These are phyloP conservation scores for Rhagium mordax DNA, from an alignment of 2,888 invertebrate species.

Conservation along the genomic window DNA sequence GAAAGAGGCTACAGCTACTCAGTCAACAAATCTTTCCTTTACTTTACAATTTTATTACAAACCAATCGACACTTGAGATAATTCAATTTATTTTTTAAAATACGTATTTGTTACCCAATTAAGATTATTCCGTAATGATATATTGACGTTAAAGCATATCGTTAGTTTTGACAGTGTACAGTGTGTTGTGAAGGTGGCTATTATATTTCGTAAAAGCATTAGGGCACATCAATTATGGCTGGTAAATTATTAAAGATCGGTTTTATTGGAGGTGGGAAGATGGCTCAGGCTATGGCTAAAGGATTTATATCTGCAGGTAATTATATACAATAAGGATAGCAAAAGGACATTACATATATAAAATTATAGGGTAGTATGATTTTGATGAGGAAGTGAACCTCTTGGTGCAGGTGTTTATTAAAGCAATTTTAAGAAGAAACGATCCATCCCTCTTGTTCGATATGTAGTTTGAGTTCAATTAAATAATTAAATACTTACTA, in stretches of 20 bases:
- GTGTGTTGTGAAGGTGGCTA: slow-evolving; percentile 7
- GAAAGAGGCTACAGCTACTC: not conserved
- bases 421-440: too few relatives aligned
- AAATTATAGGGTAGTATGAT: too few relatives aligned
- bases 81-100: not conserved
- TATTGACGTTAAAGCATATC: not conserved
- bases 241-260: slow-evolving; percentile 82
- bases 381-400: too few relatives aligned
- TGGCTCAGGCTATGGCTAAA: slow-evolving; percentile 93
- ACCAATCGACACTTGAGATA: not conserved
- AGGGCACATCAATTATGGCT: slow-evolving; percentile 56
- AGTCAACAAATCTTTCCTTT: too few relatives aligned
- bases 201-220: not conserved
- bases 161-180: slow-evolving; percentile 3
- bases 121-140: slow-evolving; percentile 5
- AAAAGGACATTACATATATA: not conserved
- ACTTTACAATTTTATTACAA: not conserved
- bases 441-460: too few relatives aligned
- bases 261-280: slow-evolving; percentile 92
- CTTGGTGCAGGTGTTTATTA: too few relatives aligned
- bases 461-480: too few relatives aligned
- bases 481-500: too few relatives aligned
- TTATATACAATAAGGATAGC: slow-evolving; percentile 34
- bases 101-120: slow-evolving; percentile 14
- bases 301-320: slow-evolving; percentile 91